Evolutionary conservation across 1,140 invertebrate species (phyloP), one percentile per base, ranked within the genome.

Genomic region (Ephestia elutella): DNA sequence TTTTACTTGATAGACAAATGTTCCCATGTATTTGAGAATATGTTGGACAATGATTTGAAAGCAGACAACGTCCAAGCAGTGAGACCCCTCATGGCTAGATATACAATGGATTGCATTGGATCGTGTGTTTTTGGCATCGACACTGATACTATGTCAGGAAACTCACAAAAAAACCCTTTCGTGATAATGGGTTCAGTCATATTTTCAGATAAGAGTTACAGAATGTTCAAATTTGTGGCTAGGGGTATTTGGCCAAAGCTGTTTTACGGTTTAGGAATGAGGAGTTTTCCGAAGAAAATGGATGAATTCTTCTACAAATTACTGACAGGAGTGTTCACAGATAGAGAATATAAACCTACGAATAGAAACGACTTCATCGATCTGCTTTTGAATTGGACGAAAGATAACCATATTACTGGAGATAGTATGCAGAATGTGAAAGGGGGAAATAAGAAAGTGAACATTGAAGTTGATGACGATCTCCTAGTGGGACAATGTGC

Each of bases 401-500:
- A 32, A n/a, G 59, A 67, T 1, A 55, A 58, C 15, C 54, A 55
- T n/a, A 56, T 72, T 2, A 32, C 25, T 5, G 65, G 67, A 18
- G 67, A 69, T 17, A 56, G 58, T 11, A 32, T 61, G 10, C 50
- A 8, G 7, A 60, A 54, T 13, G 11, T 32, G 5, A 56, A 61
- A 25, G 49, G 20, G 1, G 59, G 54, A 2, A 32, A 20, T 20
- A 54, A 60, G 18, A 75, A 62, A 32, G 20, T 68, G 0, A 60
- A 11, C 1, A 18, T 71, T 18, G 53, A 65, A 9, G 68, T 73
- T 2, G 53, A 58, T 0, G 87, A 89, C 1, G 86, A 90, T 8
- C 86, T 91, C 63, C 87, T 95, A 3, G 73, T 92, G 0, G 90
- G 91, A 0, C 92, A 94, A 66, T 90, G 91, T 0, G 80, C 92